Conservation (phyloP, 2,888 invertebrate species). For the Fabriciana adippe region DNA sequence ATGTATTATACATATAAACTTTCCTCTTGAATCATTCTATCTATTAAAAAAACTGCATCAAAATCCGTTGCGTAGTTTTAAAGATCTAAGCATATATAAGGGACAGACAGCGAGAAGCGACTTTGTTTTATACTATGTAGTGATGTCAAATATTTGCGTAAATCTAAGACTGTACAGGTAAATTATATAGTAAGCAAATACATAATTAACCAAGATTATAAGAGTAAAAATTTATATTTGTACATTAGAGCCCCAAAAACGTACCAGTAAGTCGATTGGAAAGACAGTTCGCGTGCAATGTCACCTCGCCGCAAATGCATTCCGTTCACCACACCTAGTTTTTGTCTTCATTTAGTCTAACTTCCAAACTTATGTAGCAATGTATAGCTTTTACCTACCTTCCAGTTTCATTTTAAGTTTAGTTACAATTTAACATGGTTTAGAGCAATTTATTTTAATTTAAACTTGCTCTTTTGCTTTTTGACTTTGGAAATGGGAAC, state of each 20-base stretch:
- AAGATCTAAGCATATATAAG: no score
- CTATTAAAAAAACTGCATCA: no score
- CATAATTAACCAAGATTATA: no score
- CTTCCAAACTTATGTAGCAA: constrained; percentile 42
- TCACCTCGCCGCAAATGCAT: constrained; percentile 41
- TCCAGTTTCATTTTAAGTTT: constrained; percentile 13
- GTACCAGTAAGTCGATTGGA: constrained; percentile 38
- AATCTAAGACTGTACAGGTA: no score
- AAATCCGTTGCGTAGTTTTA: no score
- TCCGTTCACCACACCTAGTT: constrained; percentile 55
- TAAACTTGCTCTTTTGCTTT: constrained; percentile 6
- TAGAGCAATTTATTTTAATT: constrained; percentile 16
- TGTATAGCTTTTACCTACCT: constrained; percentile 29
- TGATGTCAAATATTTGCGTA: no score
- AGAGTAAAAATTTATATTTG: neutral
- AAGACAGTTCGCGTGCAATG: constrained; percentile 39
- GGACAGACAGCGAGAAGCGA: no score
- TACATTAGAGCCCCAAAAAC: constrained; percentile 14
- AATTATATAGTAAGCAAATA: no score
- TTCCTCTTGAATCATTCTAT: no score
- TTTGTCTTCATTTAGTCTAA: constrained; percentile 55
- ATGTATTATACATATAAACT: no score
- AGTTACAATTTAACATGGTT: constrained; percentile 13
- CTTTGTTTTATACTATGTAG: no score
- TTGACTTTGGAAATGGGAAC: neutral